Conservation (phyloP, 1,140 invertebrate genomes). For the Apis cerana region DNA sequence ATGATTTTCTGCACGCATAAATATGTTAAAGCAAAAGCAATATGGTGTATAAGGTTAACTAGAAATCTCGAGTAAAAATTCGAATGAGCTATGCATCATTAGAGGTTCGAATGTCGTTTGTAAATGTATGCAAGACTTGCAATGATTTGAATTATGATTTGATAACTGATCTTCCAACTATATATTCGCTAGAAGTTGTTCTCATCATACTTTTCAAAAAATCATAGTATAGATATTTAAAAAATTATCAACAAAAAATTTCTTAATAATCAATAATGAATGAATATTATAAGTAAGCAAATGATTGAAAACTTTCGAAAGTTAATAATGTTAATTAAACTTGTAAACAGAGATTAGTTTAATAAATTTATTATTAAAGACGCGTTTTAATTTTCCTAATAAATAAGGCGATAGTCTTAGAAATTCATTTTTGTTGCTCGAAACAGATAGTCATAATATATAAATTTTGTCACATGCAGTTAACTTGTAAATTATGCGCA, state of each 20-base stretch:
- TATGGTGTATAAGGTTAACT: neutral
- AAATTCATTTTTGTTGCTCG: neutral
- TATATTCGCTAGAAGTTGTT: neutral
- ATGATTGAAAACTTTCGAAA: neutral
- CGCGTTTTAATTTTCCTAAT: neutral
- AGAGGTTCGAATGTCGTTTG: neutral
- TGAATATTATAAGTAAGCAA: no score
- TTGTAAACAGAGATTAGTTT: no score
- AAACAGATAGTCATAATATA: neutral
- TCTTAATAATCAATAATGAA: no score
- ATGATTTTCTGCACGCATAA: neutral
- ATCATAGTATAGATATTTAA: no score
- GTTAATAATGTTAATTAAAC: neutral
- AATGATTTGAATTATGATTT: neutral
- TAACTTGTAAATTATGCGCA: slow-evolving; percentile 1
- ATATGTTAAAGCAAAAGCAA: no score
- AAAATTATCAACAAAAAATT: neutral
- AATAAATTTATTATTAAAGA: slow-evolving; percentile 3
- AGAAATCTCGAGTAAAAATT: neutral
- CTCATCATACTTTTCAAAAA: no score
- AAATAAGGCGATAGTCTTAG: neutral
- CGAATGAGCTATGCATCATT: neutral
- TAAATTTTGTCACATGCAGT: slow-evolving; percentile 13
- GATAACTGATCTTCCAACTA: neutral
- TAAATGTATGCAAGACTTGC: neutral